Conservation (phyloP, 2,113 vertebrate species). For the Percopsis transmontana region DNA sequence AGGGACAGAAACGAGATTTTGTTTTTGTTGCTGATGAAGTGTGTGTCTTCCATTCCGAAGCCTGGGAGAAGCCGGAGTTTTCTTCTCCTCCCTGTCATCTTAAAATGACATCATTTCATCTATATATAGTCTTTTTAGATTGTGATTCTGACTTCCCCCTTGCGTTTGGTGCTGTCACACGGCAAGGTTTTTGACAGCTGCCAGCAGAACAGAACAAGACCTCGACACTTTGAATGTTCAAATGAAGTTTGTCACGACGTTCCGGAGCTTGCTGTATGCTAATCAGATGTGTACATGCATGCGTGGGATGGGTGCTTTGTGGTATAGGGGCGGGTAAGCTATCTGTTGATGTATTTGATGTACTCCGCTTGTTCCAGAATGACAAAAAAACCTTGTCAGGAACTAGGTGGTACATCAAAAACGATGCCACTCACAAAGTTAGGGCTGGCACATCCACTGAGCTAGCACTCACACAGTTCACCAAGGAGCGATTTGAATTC, state of each 20-base stretch:
- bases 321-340: constrained; percentile 11
- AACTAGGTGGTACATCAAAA: constrained; percentile 73
- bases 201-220: constrained; percentile 77
- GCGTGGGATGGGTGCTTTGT: constrained; percentile 22
- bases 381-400: constrained; percentile 74
- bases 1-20: constrained; percentile 27
- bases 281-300: constrained; percentile 62
- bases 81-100: constrained; percentile 63
- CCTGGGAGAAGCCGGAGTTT: constrained; percentile 51
- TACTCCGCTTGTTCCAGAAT: constrained; percentile 52
- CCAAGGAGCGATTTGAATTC: constrained; percentile 63
- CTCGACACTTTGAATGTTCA: constrained; percentile 71
- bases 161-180: constrained; percentile 66
- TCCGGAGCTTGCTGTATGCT: constrained; percentile 78
- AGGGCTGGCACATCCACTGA: constrained; percentile 57
- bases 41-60: constrained; percentile 63
- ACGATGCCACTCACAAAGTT: constrained; percentile 71
- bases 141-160: constrained; percentile 71
- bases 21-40: constrained; percentile 67
- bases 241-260: constrained; percentile 76
- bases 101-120: constrained; percentile 81
- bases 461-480: constrained; percentile 56
- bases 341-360: constrained; percentile 59
- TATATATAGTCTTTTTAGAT: constrained; percentile 81
- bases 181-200: constrained; percentile 79